Base-by-base conservation (phyloP, 2,888 invertebrate species). In the Epinotia nisella region DNA sequence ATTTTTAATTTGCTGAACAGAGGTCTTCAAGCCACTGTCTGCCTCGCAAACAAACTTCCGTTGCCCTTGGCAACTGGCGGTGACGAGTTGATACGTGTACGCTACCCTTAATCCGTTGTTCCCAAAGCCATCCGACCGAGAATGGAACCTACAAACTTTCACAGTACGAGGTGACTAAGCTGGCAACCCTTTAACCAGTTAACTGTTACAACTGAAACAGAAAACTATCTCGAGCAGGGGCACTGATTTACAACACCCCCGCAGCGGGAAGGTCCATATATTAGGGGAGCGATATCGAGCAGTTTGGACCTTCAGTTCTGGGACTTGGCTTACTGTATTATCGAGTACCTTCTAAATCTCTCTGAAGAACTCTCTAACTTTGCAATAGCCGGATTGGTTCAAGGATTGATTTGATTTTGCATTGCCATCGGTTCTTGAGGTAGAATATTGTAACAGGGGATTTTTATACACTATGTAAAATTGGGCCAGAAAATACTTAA, bases 211-310 rank as follows among this genome's bases (percentile, higher is more conserved):
- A 29, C 58, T 5, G 29, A 58, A 56, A 58, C 29, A 9, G 58
- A 58, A 58, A 29, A 15, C 29, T 35, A 35, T 9, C 29, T 15
- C 58, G 29, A 55, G 55, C 29, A n/a, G 58, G 55, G 24, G n/a
- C 17, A 13, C 58, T 58, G 58, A 58, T 58, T 58, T 58, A 58
- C 58, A 29, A 10, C 58, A 2, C 15, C 9, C 29, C 29, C 58
- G 21, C 21, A 2, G 13, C 15, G 29, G 58, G n/a, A 15, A 1
- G n/a, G 9, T 58, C 58, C 58, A 29, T 58, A 58, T 29, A 58
- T 58, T 58, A 58, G 55, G 55, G 55, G 55, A 58, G 58, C 58
- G 58, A 58, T 29, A 29, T n/a, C 29, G 29, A 35, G 35, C 35
- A 29, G n/a, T 58, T n/a, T 9, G 5, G 29, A 9, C n/a, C 58